Evolutionary conservation across 2,113 vertebrate species (phyloP).

Genomic region (Cepphus grylle): DNA sequence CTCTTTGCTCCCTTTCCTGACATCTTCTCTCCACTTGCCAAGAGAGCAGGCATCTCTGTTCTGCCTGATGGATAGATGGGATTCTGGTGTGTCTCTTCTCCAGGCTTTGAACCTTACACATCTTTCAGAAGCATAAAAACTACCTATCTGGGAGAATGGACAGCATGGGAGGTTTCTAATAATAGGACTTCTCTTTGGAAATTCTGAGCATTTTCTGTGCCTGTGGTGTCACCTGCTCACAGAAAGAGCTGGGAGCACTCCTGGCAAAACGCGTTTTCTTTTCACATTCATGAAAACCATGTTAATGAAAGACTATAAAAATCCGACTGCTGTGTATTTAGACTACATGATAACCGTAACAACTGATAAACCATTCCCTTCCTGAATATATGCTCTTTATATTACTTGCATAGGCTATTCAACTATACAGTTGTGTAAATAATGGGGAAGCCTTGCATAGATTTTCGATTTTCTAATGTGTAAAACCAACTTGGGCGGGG

Average conservation of each 20-base stretch:
- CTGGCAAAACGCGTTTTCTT: not conserved
- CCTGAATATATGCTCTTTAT: not conserved
- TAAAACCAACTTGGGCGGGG: not conserved
- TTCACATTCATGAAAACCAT: not conserved
- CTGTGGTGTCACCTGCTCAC: not conserved
- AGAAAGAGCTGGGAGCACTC: not conserved
- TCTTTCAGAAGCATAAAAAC: not conserved
- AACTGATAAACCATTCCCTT: not conserved
- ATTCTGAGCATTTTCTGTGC: not conserved
- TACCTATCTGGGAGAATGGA: not conserved
- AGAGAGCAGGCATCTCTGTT: not conserved
- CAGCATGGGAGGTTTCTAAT: not conserved
- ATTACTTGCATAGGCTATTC: not conserved
- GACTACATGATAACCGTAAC: not conserved
- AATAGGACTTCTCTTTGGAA: not conserved
- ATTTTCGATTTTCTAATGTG: not conserved
- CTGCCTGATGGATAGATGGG: not conserved
- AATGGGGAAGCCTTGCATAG: not conserved
- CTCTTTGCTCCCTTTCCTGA: not conserved
- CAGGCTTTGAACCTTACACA: not conserved
- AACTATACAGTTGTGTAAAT: not conserved
- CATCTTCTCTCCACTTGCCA: not conserved
- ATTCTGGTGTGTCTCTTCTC: not conserved
- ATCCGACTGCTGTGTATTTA: not conserved
- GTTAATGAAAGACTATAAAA: not conserved